phyloP scores from a whole-genome alignment of 2,888 invertebrate genomes.

The Hyposoter dolosus region DNA sequence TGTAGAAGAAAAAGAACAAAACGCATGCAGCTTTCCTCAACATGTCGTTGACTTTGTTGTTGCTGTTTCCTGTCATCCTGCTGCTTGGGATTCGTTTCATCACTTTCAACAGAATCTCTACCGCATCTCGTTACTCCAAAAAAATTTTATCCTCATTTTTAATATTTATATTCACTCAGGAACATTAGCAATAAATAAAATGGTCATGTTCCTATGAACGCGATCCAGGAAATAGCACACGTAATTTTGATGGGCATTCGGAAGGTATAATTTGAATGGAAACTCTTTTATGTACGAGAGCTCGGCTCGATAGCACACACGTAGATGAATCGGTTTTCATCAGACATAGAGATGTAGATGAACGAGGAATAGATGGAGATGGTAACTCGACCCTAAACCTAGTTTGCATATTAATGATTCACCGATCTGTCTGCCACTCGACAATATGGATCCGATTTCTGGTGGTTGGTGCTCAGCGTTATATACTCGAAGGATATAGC shows the following conservation, averaged over 20 bases:
- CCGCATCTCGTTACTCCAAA: too few species aligned
- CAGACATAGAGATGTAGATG: conserved; percentile 50
- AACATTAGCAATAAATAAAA: not conserved
- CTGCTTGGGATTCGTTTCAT: not conserved
- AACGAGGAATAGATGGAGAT: conserved; percentile 60
- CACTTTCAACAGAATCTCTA: too few species aligned
- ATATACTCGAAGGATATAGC: conserved; percentile 17
- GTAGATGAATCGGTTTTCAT: conserved; percentile 62
- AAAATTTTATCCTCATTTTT: not conserved
- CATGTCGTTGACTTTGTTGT: not conserved
- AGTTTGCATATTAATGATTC: conserved; percentile 73
- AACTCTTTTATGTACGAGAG: not conserved
- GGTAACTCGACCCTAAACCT: conserved; percentile 69
- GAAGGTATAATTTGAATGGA: not conserved
- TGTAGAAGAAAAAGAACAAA: not conserved
- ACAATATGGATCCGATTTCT: conserved; percentile 69
- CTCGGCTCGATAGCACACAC: conserved; percentile 9
- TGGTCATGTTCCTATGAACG: not conserved
- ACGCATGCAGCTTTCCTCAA: not conserved
- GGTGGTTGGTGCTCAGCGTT: conserved; percentile 48
- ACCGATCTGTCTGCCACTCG: conserved; percentile 70
- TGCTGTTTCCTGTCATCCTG: not conserved
- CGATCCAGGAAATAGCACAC: not conserved
- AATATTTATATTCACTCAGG: not conserved
- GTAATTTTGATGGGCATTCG: not conserved